These are phyloP conservation scores for Colossoma macropomum DNA, from an alignment of 2,113 vertebrate species.

Conservation along the genomic window DNA sequence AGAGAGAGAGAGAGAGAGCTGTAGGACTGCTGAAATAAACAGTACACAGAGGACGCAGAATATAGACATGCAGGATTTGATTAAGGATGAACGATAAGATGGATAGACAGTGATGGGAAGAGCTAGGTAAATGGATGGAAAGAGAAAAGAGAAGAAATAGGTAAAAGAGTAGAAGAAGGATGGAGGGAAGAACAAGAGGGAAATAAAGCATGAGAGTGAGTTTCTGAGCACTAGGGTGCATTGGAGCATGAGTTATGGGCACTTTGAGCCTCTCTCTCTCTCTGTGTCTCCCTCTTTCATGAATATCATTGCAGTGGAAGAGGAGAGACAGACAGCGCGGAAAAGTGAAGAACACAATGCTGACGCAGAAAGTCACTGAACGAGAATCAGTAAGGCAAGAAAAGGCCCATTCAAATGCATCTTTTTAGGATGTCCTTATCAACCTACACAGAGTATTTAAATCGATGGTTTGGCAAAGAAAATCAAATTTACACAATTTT, in stretches of 20 bases:
- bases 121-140: neutral
- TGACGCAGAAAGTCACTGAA: neutral
- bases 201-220: neutral
- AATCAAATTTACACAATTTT: too few species aligned
- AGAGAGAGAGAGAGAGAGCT: neutral
- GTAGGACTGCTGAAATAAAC: neutral
- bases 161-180: neutral
- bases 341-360: neutral
- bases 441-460: too few species aligned
- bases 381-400: neutral
- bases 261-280: constrained; percentile 13
- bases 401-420: neutral
- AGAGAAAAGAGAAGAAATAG: neutral
- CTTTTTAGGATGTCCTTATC: neutral
- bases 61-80: neutral
- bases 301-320: constrained; percentile 36
- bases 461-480: too few species aligned
- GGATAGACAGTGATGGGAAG: neutral
- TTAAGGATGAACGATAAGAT: neutral
- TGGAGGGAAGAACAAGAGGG: constrained; percentile 5
- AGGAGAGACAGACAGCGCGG: neutral
- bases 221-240: neutral
- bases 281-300: neutral
- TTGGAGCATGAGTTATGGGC: constrained; percentile 38
- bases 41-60: neutral